Percentiles rank a stretch among this genome's conserved stretches.
These are phyloP conservation scores for Rotaria macrura DNA, from an alignment of 2,888 invertebrate genomes.

Conservation along the genomic window DNA sequence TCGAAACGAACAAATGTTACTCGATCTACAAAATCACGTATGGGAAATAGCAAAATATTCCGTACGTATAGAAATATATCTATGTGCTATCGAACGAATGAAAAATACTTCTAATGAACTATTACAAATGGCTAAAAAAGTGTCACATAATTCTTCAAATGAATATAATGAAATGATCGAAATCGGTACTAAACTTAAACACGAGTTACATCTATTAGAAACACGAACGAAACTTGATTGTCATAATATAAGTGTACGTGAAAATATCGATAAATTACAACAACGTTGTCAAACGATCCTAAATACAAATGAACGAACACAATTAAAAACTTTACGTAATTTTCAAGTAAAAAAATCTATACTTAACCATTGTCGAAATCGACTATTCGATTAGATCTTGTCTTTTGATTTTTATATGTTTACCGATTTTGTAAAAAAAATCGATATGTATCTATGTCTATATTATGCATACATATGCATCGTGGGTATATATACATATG, in stretches of 20 bases:
- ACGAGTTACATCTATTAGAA: background rate
- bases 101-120: background rate
- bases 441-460: no score
- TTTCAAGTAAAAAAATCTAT: slow-evolving; percentile 7
- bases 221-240: background rate
- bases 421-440: background rate
- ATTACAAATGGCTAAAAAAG: slow-evolving; percentile 7
- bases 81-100: background rate
- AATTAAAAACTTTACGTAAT: slow-evolving; percentile 3
- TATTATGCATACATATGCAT: background rate
- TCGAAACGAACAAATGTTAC: slow-evolving; percentile 13
- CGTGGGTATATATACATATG: background rate
- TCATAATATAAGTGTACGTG: background rate
- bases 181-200: background rate
- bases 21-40: slow-evolving; percentile 19
- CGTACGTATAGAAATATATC: slow-evolving; percentile 6
- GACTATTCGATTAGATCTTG: background rate
- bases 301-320: background rate
- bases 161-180: background rate
- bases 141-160: background rate
- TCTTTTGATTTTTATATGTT: background rate
- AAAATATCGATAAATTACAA: slow-evolving; percentile 4
- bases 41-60: slow-evolving; percentile 18
- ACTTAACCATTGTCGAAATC: slow-evolving; percentile 16
- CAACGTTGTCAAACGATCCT: slow-evolving; percentile 3